Evolutionary conservation across 2,888 invertebrate species (phyloP), one percentile per base, ranked within the genome.

Genomic region (Aspidapion aeneum): DNA sequence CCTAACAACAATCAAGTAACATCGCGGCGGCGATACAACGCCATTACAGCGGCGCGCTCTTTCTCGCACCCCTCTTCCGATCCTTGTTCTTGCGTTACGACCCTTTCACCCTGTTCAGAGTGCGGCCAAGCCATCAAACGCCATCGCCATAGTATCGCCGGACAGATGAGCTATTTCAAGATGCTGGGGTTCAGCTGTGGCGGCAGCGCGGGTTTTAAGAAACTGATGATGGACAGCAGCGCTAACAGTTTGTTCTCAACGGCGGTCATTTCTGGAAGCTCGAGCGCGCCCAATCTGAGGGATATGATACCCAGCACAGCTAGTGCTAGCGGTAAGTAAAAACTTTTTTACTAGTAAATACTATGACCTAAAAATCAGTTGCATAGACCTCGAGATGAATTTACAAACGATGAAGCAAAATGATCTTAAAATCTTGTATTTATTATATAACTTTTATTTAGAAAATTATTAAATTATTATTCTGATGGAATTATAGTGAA

Each of bases 121-220:
- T 73, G 74, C 71, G 72, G 74, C 69, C 72, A 70, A 60, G 71
- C 69, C 66, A 70, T 66, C 82, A 89, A 91, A 84, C 91, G 91
- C 83, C 94, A 94, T 86, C 91, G 94, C 83, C 94, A 94, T 91
- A 94, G 94, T 87, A 92, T 94, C 87, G 92, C 93, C 85, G 93
- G 93, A 85, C 94, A 94, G 89, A 91, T 93, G 90, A 92, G 89
- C 87, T 92, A 92, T 87, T 91, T 90, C 87, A 91, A 91, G 88
- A 89, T 92, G 88, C 86, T 92, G 84, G 91, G 91, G 77, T 89
- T 92, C 82, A 88, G 86, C 77, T 85, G 86, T 77, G 86, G 85
- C 76, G 86, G 85, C 77, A 76, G 81, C 49, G 71, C 78, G 63
- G 77, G 77, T 64, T 76, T 77, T 73, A 87, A 87, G 82, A 87